Evolutionary conservation across 2,888 invertebrate genomes (phyloP).

Genomic region (Protodeltote pygarga): DNA sequence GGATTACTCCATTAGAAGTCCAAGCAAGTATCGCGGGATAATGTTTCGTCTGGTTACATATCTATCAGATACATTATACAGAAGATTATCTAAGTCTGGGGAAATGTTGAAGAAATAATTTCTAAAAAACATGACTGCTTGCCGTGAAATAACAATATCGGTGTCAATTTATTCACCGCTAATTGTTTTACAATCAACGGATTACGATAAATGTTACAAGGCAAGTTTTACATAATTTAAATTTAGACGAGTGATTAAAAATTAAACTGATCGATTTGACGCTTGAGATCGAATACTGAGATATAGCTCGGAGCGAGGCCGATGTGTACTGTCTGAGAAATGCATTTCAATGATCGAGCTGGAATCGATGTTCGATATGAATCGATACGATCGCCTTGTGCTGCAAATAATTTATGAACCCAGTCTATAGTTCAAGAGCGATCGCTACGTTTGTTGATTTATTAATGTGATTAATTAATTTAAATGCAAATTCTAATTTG

Average conservation of each 20-base stretch:
- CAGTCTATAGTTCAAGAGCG: constrained; percentile 48
- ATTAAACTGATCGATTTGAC: constrained; percentile 21
- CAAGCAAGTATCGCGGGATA: too few species aligned
- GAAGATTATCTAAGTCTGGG: too few species aligned
- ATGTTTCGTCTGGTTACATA: too few species aligned
- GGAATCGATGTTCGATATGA: constrained; percentile 3
- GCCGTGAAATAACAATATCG: constrained; percentile 2
- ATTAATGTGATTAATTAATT: constrained; percentile 32
- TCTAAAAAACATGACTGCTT: neutral
- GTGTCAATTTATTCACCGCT: constrained; percentile 27
- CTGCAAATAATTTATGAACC: constrained; percentile 34
- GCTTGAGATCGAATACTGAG: constrained; percentile 9
- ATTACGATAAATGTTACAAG: constrained; percentile 37
- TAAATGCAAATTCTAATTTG: constrained; percentile 7
- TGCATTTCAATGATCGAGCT: constrained; percentile 20
- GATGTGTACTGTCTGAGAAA: neutral
- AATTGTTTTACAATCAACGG: constrained; percentile 31
- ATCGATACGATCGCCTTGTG: constrained; percentile 38
- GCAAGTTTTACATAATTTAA: constrained; percentile 23
- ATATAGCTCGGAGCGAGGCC: constrained; percentile 16
- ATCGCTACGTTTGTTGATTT: constrained; percentile 18
- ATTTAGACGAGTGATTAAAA: constrained; percentile 27
- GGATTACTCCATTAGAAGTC: too few species aligned
- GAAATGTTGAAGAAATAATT: too few species aligned
- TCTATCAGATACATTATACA: too few species aligned